A percentile compares a stretch with the other conserved stretches of the same genome.
These are phyloP conservation scores for Potorous gilbertii DNA, from an alignment of 2,797 vertebrate species.

Conservation along the genomic window DNA sequence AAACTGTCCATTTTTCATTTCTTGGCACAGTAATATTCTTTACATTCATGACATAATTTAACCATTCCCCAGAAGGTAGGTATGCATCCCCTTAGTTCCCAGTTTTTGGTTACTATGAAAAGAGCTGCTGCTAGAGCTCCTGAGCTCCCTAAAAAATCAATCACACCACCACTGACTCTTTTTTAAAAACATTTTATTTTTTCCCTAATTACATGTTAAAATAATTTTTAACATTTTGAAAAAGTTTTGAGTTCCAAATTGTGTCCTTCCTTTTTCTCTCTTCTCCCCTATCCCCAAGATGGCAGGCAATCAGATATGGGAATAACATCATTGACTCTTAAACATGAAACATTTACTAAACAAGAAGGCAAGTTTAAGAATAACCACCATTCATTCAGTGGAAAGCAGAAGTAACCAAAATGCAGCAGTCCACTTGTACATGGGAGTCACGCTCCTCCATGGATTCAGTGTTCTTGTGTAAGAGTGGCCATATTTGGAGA, in stretches of 20 bases:
- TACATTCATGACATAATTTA: neutral
- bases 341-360: no score
- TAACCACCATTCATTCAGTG: no score
- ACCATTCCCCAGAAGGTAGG: neutral
- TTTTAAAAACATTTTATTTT: neutral
- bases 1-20: neutral
- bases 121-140: neutral
- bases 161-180: neutral
- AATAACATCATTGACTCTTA: neutral
- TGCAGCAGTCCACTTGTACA: no score
- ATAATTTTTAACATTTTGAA: neutral
- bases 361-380: no score
- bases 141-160: neutral
- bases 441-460: no score
- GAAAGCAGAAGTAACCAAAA: no score
- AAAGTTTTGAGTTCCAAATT: neutral
- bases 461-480: no score
- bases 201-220: no score
- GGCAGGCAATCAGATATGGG: neutral
- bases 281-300: neutral
- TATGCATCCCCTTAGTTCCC: neutral
- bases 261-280: neutral
- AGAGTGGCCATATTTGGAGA: no score
- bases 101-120: neutral
- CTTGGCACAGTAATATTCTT: neutral